These are phyloP conservation scores for Conus betulinus DNA, from an alignment of 1,140 invertebrate genomes.

Conservation along the genomic window DNA sequence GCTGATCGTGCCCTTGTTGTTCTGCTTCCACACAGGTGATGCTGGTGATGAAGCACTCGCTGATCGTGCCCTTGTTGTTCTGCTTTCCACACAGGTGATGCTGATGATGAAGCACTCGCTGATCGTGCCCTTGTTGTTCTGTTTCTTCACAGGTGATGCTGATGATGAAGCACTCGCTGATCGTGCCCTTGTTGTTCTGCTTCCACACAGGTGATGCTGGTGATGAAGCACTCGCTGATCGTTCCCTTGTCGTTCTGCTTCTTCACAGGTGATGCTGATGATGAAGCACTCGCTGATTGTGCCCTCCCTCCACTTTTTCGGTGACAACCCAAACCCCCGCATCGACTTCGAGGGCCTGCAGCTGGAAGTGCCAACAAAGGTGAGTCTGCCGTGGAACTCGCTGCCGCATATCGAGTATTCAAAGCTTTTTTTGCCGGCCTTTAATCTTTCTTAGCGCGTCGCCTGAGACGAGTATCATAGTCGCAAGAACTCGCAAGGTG, in stretches of 20 bases:
- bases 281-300: constrained; percentile 62
- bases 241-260: constrained; percentile 6
- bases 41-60: constrained; percentile 64
- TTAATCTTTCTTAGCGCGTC: no score
- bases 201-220: constrained; percentile 52
- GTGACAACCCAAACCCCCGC: constrained; percentile 54
- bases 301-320: constrained; percentile 49
- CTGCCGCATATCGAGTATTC: no score
- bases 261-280: constrained; percentile 60
- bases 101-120: constrained; percentile 64
- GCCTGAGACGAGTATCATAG: no score
- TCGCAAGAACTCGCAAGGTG: no score
- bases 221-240: constrained; percentile 62
- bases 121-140: constrained; percentile 61
- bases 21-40: constrained; percentile 44
- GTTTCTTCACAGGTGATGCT: constrained; percentile 51
- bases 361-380: constrained; percentile 57
- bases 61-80: constrained; percentile 60
- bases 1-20: constrained; percentile 57
- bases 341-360: constrained; percentile 53
- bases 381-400: not conserved
- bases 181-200: constrained; percentile 52
- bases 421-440: no score
- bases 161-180: constrained; percentile 63
- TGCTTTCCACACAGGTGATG: constrained; percentile 45